A percentile compares a stretch with the other conserved stretches of the same genome.
phyloP scores from a whole-genome alignment of 2,888 invertebrate genomes.

The Byasa hedistus region DNA sequence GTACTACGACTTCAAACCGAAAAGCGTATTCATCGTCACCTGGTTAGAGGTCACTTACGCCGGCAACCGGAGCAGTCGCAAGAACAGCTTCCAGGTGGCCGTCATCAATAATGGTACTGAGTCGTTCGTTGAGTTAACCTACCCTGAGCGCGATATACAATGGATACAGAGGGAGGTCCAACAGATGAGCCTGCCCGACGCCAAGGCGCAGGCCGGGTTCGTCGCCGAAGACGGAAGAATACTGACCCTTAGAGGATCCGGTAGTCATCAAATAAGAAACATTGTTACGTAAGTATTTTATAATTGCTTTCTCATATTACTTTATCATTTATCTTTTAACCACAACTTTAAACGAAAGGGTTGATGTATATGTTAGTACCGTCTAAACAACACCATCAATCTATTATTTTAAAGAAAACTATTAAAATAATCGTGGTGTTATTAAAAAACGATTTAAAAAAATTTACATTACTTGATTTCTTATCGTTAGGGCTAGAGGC shows the following conservation, averaged over 20 bases:
- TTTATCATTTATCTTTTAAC: too few species aligned
- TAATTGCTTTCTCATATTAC: too few species aligned
- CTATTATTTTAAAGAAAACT: background rate
- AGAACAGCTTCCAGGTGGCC: constrained; percentile 91
- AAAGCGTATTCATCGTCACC: constrained; percentile 90
- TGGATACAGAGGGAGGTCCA: constrained; percentile 93
- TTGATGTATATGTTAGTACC: too few species aligned
- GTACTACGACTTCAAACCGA: constrained; percentile 86
- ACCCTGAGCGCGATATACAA: constrained; percentile 92
- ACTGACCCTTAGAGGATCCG: constrained; percentile 90
- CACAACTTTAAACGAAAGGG: too few species aligned
- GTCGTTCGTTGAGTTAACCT: constrained; percentile 92
- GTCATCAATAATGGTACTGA: constrained; percentile 86
- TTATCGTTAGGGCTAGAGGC: background rate
- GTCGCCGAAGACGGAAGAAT: constrained; percentile 90
- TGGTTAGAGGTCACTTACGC: constrained; percentile 93
- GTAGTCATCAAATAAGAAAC: constrained; percentile 91
- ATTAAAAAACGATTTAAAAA: background rate
- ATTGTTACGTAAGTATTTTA: constrained; percentile 83
- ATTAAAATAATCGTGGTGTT: background rate
- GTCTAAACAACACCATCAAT: background rate
- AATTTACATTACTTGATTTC: background rate
- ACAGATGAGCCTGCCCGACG: constrained; percentile 89
- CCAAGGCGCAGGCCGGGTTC: constrained; percentile 96
- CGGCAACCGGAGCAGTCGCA: constrained; percentile 57